phyloP scores from a whole-genome alignment of 2,113 vertebrate species.

The Passer montanus region DNA sequence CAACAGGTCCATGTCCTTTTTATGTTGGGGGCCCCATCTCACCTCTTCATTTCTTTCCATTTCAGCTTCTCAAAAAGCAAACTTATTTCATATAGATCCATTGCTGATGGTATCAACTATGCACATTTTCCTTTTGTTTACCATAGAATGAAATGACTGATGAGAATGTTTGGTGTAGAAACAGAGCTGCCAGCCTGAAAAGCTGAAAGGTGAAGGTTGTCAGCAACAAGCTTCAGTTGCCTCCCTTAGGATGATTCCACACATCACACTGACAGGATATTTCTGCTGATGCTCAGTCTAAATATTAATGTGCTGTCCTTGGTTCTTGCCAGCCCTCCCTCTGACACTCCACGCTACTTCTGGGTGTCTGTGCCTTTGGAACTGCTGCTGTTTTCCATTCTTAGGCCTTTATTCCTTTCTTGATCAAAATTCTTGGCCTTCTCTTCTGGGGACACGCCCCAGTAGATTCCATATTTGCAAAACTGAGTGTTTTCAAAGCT shows the following conservation, averaged over 20 bases:
- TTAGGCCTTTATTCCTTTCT: background rate
- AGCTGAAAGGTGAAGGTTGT: background rate
- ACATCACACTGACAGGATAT: background rate
- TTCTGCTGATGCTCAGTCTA: slow-evolving; percentile 14
- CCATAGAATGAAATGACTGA: background rate
- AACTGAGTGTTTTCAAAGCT: background rate
- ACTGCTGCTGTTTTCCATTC: background rate
- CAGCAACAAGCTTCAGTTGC: background rate
- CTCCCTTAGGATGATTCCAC: slow-evolving; percentile 12
- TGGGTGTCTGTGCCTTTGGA: background rate
- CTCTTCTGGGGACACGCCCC: background rate
- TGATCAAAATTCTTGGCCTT: background rate
- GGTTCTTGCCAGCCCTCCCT: background rate
- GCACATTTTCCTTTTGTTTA: background rate
- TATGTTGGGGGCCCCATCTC: background rate
- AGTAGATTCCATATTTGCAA: background rate
- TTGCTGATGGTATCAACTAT: background rate
- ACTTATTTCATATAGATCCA: background rate
- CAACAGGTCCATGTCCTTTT: background rate
- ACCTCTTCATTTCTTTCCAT: background rate
- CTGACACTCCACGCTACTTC: background rate
- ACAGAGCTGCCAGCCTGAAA: background rate
- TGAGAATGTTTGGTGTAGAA: background rate
- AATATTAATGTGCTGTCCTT: slow-evolving; percentile 12
- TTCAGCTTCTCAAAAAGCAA: background rate